Percentiles rank a stretch among this genome's conserved stretches.
phyloP scores from a whole-genome alignment of 2,797 vertebrate genomes.

The Intellagama lesueurii region DNA sequence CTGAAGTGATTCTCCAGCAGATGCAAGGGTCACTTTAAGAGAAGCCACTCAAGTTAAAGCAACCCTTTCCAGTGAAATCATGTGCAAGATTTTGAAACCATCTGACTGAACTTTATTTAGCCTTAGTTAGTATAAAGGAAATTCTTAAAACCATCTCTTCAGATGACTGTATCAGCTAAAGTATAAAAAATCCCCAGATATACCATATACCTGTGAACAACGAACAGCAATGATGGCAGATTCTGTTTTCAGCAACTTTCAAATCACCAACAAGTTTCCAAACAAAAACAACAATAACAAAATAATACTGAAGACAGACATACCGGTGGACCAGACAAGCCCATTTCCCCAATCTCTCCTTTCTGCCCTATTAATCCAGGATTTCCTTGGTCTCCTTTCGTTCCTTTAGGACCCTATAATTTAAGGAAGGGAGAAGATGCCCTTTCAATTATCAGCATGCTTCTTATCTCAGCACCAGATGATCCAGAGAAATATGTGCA shows the following conservation, averaged over 20 bases:
- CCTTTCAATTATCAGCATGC: background rate
- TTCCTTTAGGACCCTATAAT: constrained; percentile 87
- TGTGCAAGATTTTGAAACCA: no score
- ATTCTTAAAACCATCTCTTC: background rate
- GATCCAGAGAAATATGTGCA: no score
- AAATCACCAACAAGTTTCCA: background rate
- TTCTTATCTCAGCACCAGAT: background rate
- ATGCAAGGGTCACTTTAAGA: no score
- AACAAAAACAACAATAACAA: background rate
- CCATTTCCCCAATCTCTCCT: constrained; percentile 92
- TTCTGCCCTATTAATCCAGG: constrained; percentile 82
- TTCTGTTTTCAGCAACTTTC: background rate
- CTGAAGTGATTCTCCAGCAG: no score
- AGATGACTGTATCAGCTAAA: background rate
- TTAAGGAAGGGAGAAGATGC: constrained; percentile 35
- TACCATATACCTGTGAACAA: background rate
- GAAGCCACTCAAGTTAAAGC: no score
- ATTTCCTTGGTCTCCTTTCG: constrained; percentile 83
- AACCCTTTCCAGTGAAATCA: no score
- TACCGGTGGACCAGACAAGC: constrained; percentile 87
- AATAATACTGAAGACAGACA: constrained; percentile 18
- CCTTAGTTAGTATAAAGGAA: background rate
- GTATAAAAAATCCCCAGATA: background rate
- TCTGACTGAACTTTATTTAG: no score
- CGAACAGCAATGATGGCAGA: accelerated